Evolutionary conservation across 2,888 invertebrate genomes (phyloP).

Genomic region (Leistus spinibarbis): DNA sequence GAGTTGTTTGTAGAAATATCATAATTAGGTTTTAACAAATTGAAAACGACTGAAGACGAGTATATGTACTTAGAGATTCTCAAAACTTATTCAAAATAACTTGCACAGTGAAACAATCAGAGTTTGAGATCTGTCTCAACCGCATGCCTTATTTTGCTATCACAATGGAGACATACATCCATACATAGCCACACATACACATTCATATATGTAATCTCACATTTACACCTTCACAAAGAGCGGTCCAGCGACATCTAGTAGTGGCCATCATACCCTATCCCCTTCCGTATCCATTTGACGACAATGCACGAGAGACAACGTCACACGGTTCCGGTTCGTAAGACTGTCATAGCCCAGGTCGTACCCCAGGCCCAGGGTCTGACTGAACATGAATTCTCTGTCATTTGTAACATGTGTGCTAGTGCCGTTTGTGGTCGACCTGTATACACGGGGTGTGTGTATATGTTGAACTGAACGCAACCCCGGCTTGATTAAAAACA

Average conservation of each 20-base stretch:
- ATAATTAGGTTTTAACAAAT: too few species aligned
- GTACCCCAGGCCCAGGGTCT: neutral
- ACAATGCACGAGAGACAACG: neutral
- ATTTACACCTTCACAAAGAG: neutral
- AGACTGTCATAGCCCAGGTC: neutral
- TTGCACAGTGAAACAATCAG: too few species aligned
- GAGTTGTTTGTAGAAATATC: too few species aligned
- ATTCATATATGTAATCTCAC: neutral
- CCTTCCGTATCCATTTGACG: neutral
- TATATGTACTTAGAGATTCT: too few species aligned
- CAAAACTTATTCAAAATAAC: too few species aligned
- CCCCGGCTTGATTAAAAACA: neutral
- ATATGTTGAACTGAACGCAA: neutral
- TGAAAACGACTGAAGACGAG: too few species aligned
- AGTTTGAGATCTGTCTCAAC: too few species aligned
- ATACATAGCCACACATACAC: neutral
- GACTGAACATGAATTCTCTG: neutral
- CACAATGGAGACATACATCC: too few species aligned
- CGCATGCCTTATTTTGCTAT: too few species aligned
- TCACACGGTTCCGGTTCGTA: neutral
- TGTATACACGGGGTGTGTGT: neutral
- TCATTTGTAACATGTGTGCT: neutral
- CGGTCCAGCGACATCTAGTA: neutral
- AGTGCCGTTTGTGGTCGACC: neutral
- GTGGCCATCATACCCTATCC: neutral